phyloP scores from a whole-genome alignment of 2,797 vertebrate species.

The Capromys pilorides region DNA sequence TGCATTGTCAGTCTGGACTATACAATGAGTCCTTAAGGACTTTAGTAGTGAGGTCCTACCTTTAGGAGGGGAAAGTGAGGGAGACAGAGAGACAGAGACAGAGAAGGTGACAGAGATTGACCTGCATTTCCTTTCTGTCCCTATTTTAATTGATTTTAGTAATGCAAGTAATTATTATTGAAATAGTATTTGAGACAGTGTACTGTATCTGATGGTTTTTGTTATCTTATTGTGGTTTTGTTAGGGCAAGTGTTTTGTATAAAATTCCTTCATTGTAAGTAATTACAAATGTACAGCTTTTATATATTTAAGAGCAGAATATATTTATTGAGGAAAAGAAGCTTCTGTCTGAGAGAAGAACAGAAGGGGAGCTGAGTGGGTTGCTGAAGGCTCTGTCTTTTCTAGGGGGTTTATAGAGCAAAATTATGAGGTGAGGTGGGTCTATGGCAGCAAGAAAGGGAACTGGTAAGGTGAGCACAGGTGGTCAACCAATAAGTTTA shows the following conservation, averaged over 20 bases:
- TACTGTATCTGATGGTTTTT: not conserved
- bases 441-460: too few relatives aligned
- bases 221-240: not conserved
- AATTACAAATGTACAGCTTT: not conserved
- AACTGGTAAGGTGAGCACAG: too few relatives aligned
- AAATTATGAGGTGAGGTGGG: too few relatives aligned
- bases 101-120: not conserved
- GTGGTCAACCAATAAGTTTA: too few relatives aligned
- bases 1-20: not conserved
- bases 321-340: too few relatives aligned
- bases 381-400: too few relatives aligned
- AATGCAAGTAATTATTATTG: not conserved
- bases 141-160: not conserved
- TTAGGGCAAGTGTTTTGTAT: not conserved
- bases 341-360: too few relatives aligned
- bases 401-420: too few relatives aligned
- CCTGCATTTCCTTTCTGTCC: not conserved
- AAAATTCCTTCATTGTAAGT: not conserved
- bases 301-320: not conserved
- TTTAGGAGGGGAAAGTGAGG: not conserved
- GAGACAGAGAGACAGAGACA: too few relatives aligned
- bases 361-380: too few relatives aligned
- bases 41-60: not conserved
- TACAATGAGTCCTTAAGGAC: not conserved
- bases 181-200: constrained; percentile 2